Conservation (phyloP, 2,888 invertebrate genomes). For the Hesperia comma region DNA sequence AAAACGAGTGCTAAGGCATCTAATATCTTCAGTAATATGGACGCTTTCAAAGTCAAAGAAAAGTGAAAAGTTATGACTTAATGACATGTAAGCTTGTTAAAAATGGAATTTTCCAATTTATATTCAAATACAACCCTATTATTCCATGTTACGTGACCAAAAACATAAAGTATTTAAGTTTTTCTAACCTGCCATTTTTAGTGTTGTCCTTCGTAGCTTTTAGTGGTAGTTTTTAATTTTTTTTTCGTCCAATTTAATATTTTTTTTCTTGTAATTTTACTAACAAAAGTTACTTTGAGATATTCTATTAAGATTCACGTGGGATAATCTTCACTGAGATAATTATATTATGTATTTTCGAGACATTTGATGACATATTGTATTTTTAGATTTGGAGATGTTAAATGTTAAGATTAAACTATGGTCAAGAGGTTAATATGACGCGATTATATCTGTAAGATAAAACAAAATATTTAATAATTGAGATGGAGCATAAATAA, state of each 20-base stretch:
- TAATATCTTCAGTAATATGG: not conserved
- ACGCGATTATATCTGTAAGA: too few species aligned
- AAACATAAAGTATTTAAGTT: slow-evolving; percentile 21
- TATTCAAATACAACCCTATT: slow-evolving; percentile 9
- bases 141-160: slow-evolving; percentile 22
- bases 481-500: too few species aligned
- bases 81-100: not conserved
- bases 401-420: not conserved
- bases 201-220: slow-evolving; percentile 28
- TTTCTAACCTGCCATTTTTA: slow-evolving; percentile 42
- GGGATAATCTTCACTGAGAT: slow-evolving; percentile 25
- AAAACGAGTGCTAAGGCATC: not conserved
- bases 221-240: slow-evolving; percentile 12
- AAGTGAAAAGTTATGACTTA: too few species aligned
- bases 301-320: slow-evolving; percentile 52
- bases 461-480: too few species aligned
- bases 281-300: slow-evolving; percentile 48
- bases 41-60: not conserved
- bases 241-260: slow-evolving; percentile 28
- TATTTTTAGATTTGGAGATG: not conserved
- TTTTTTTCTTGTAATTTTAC: slow-evolving; percentile 37
- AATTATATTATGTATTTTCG: not conserved
- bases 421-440: too few species aligned
- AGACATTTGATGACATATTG: not conserved
- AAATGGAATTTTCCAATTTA: not conserved